Evolutionary conservation across 1,140 invertebrate species (phyloP).

Genomic region (Cherax quadricarinatus): DNA sequence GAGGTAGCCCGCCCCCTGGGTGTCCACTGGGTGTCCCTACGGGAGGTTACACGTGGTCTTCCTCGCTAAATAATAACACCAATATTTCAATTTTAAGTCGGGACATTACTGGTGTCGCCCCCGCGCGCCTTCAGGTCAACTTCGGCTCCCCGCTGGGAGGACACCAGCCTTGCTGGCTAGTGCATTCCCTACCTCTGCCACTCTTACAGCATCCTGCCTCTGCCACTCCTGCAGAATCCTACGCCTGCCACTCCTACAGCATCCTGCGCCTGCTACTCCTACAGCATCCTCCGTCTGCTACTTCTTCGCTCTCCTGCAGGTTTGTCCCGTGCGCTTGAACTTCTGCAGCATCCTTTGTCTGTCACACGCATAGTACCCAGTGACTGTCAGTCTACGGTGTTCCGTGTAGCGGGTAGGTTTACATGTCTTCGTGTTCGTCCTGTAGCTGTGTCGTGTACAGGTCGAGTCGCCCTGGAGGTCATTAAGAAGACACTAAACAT

Average conservation of each 20-base stretch:
- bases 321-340: no score
- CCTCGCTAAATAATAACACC: slow-evolving; percentile 35
- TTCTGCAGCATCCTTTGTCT: no score
- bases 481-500: no score
- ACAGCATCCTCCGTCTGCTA: no score
- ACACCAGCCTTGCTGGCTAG: background rate
- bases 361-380: no score
- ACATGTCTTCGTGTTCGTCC: no score
- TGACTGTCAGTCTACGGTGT: no score
- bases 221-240: background rate
- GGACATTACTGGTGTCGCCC: slow-evolving; percentile 30
- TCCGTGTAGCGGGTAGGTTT: no score
- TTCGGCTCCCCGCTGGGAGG: background rate
- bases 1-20: background rate
- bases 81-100: slow-evolving; percentile 28
- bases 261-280: background rate
- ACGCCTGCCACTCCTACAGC: background rate
- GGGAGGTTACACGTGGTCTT: slow-evolving; percentile 8
- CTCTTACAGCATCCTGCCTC: background rate
- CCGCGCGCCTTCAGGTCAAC: background rate
- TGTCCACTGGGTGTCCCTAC: background rate
- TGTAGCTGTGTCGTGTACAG: no score
- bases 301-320: no score
- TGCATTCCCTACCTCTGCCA: background rate
- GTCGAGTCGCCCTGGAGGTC: no score